Conservation (phyloP, 2,888 invertebrate species). For the Bunonema sp. region DNA sequence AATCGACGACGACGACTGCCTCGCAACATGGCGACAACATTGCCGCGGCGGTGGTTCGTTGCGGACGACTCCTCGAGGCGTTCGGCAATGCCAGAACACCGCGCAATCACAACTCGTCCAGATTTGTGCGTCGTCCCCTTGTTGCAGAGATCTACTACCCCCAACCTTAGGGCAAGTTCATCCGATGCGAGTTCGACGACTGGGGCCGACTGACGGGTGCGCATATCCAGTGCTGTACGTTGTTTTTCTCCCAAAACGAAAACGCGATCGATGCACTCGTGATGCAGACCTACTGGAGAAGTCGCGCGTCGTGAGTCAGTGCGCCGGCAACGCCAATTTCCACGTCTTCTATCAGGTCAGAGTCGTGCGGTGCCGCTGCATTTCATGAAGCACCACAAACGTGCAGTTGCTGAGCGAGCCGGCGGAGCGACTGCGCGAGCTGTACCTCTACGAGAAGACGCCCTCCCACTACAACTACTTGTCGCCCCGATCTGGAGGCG, state of each 20-base stretch:
- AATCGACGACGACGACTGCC: constrained; percentile 7
- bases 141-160: not conserved
- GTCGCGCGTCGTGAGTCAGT: constrained; percentile 56
- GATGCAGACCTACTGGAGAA: constrained; percentile 42
- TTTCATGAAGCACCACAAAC: too few relatives aligned
- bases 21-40: not conserved
- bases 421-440: too few relatives aligned
- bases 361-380: too few relatives aligned
- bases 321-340: constrained; percentile 56
- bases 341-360: constrained; percentile 63
- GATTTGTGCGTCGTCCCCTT: constrained; percentile 21
- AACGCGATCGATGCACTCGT: not conserved
- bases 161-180: constrained; percentile 36
- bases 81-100: constrained; percentile 39
- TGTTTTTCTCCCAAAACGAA: too few relatives aligned
- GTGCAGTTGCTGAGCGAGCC: too few relatives aligned
- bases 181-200: constrained; percentile 30
- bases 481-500: too few relatives aligned
- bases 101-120: constrained; percentile 36
- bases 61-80: constrained; percentile 26
- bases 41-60: constrained; percentile 8
- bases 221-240: constrained; percentile 39
- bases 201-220: constrained; percentile 24
- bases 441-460: too few relatives aligned
- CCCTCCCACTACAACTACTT: too few relatives aligned